Base-by-base conservation (phyloP, 2,888 invertebrate species). In the Baccha elongata region DNA sequence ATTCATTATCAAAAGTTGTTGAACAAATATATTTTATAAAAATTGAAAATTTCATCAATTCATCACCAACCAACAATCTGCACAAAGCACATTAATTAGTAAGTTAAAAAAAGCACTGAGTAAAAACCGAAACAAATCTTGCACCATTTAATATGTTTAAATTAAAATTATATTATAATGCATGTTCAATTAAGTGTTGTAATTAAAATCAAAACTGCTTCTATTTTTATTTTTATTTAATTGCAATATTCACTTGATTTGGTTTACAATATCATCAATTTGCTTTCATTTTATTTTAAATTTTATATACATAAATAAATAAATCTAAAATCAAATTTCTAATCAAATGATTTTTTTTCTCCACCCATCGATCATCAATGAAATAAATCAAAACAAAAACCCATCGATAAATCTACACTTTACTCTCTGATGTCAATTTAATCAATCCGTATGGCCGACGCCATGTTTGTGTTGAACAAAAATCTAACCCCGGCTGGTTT, bases 91-190 rank as follows among this genome's bases (percentile, higher is more conserved):
- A 44, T 44, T 55, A 64, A 40, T 42, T 23, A 58, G 52, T 71
- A 75, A 58, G 53, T 67, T 78, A 73, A 50, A 64, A 50, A 40
- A 64, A 62, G 74, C 80, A 76, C 76, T 69, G 81, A 81, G 81
- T 81, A 85, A 85, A 83, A 86, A 86, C 86, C 86, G 86, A 86
- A 86, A 85, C 86, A 86, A 83, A 81, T 78, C 79, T 86, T 86
- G 86, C 86, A 86, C 85, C 81, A 80, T 50, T 65, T 72, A 17
- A 29, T 85, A 52, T 23, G 21, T 40, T 37, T 10, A n/a, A n/a
- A 7, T 7, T 15, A 13, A 32, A 32, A 32, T 17, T 44, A 21
- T 23, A 32, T n/a, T n/a, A 35, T 40, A 15, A 19, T 78, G 78
- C 78, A 78, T 73, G 72, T 13, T 44, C 10, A 46, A 58, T n/a